A percentile compares a stretch with the other conserved stretches of the same genome.
phyloP scores from a whole-genome alignment of 2,797 vertebrate genomes.

The Falco columbarius region DNA sequence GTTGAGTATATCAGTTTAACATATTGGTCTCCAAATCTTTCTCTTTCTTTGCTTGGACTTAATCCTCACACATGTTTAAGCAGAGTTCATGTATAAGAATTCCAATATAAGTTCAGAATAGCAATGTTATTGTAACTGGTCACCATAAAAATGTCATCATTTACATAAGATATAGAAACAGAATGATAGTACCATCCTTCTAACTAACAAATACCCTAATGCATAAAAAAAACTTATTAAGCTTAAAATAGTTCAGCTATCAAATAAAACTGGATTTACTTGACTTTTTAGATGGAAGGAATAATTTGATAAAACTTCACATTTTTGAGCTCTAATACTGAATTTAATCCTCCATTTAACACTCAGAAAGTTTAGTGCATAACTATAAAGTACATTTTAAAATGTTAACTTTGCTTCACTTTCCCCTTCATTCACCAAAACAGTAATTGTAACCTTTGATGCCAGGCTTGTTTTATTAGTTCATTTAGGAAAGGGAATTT shows the following conservation, averaged over 20 bases:
- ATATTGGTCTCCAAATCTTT: not conserved
- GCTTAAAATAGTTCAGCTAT: not conserved
- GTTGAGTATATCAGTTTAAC: not conserved
- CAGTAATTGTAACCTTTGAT: not conserved
- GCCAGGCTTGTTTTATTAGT: not conserved
- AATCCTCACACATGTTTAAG: not conserved
- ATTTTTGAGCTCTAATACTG: not conserved
- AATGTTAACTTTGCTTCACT: not conserved
- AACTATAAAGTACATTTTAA: not conserved
- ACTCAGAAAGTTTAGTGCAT: not conserved
- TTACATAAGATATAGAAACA: not conserved
- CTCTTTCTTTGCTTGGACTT: not conserved
- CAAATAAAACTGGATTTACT: not conserved
- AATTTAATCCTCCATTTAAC: constrained; percentile 27
- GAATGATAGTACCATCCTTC: not conserved
- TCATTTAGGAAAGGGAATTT: not conserved
- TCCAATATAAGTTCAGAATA: not conserved
- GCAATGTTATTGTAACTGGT: not conserved
- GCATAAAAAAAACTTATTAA: not conserved
- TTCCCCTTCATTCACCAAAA: constrained; percentile 15
- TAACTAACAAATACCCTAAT: not conserved
- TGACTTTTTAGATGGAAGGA: not conserved
- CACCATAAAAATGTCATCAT: not conserved
- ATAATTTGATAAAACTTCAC: not conserved
- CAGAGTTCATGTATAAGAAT: not conserved